Evolutionary conservation across 2,113 vertebrate genomes (phyloP).

Genomic region (Zosterops hypoxanthus): DNA sequence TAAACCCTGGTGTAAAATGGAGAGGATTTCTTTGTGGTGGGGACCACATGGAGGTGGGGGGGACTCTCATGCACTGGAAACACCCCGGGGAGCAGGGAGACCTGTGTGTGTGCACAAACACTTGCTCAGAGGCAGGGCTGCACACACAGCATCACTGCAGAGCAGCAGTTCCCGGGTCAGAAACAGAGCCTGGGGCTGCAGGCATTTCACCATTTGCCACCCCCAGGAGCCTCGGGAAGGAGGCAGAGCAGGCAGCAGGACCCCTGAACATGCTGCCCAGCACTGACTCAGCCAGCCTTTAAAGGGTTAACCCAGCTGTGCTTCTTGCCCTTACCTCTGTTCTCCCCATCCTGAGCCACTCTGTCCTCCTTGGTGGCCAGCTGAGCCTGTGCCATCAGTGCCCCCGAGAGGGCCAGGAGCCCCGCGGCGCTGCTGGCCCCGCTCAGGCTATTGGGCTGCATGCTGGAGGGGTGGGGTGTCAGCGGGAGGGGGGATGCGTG

Average conservation of each 20-base stretch:
- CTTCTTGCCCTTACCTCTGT: slow-evolving; percentile 76
- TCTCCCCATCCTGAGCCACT: slow-evolving; percentile 79
- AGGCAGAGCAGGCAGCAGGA: not conserved
- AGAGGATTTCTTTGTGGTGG: not conserved
- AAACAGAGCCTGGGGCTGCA: not conserved
- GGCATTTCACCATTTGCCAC: not conserved
- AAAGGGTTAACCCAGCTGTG: not conserved
- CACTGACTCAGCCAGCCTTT: not conserved
- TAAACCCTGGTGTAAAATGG: not conserved
- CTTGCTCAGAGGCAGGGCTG: not conserved
- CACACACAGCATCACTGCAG: not conserved
- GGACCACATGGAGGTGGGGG: too few species aligned
- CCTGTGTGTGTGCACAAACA: not conserved
- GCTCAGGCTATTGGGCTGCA: slow-evolving; percentile 76
- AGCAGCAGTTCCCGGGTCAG: not conserved
- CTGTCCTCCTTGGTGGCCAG: slow-evolving; percentile 84
- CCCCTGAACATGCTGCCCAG: not conserved
- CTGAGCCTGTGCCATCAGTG: slow-evolving; percentile 82
- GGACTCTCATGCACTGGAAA: not conserved
- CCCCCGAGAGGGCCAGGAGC: slow-evolving; percentile 80
- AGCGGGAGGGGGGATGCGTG: slow-evolving; percentile 84
- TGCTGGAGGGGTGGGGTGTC: slow-evolving; percentile 81
- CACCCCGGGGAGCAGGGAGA: not conserved
- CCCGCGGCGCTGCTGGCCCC: slow-evolving; percentile 79
- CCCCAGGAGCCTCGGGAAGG: not conserved